A percentile compares a stretch with the other conserved stretches of the same genome.
Conservation (phyloP, 37 sponge, comb jelly and placozoan genomes). For the Halichondria panicea region DNA sequence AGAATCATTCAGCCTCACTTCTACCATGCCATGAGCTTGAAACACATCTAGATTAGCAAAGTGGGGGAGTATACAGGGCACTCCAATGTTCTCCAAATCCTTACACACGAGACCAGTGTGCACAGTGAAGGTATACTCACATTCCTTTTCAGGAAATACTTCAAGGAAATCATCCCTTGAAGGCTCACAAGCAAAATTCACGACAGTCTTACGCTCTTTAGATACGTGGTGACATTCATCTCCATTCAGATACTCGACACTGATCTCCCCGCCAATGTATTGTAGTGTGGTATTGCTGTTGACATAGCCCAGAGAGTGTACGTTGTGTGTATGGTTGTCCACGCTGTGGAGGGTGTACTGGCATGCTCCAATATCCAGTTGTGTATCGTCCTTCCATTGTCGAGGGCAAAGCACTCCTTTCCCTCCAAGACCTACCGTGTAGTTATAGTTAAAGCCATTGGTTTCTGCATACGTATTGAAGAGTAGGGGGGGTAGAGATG, state of each 20-base stretch:
- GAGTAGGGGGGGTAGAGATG: constrained; percentile 5
- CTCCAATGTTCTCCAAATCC: not conserved
- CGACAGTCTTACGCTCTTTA: constrained; percentile 16
- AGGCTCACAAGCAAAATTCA: constrained; percentile 46
- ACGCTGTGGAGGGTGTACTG: constrained; percentile 8
- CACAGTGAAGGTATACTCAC: constrained; percentile 57
- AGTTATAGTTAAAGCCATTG: constrained; percentile 16
- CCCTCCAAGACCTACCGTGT: constrained; percentile 36
- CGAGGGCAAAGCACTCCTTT: constrained; percentile 10
- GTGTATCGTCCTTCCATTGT: not conserved
- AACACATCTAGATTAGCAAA: constrained; percentile 25
- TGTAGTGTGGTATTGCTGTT: constrained; percentile 1
- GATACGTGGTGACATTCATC: constrained; percentile 24
- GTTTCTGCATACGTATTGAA: not conserved
- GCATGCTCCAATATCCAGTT: constrained; percentile 25
- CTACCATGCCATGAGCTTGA: too few species aligned
- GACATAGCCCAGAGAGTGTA: constrained; percentile 12
- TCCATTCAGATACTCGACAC: constrained; percentile 30
- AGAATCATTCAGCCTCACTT: not conserved
- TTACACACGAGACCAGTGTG: constrained; percentile 40
- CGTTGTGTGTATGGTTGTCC: not conserved
- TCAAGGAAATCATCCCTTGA: constrained; percentile 14
- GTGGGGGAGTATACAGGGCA: constrained; percentile 31
- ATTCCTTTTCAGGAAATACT: constrained; percentile 38
- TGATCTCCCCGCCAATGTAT: constrained; percentile 3